Conservation (phyloP, 1,140 invertebrate species). For the Charaxes varanes region DNA sequence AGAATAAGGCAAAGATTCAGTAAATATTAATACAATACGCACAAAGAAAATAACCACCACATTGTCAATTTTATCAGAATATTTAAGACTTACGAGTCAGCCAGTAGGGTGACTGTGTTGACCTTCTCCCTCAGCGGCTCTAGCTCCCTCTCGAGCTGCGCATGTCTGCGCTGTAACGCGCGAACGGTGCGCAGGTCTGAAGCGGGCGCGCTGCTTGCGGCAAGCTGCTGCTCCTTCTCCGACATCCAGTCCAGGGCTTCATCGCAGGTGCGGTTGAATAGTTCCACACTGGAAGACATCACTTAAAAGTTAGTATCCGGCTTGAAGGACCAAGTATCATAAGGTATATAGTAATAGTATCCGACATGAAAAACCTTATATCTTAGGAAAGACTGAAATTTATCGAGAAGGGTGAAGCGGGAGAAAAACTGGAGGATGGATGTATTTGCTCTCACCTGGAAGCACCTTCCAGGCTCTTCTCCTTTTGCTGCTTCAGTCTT, state of each 20-base stretch:
- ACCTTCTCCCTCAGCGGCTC: conserved; percentile 94
- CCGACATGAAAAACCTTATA: too few species aligned
- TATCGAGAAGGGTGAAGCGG: too few species aligned
- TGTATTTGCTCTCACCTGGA: too few species aligned
- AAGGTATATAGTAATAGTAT: too few species aligned
- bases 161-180: conserved; percentile 90
- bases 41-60: too few species aligned
- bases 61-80: too few species aligned
- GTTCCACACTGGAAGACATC: conserved; percentile 85
- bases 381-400: too few species aligned
- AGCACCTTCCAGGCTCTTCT: conserved; percentile 92
- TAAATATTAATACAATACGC: too few species aligned
- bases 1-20: too few species aligned
- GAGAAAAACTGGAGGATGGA: too few species aligned
- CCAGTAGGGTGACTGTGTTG: conserved; percentile 85
- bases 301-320: too few species aligned
- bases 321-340: too few species aligned
- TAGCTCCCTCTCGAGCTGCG: conserved; percentile 92
- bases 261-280: conserved; percentile 95
- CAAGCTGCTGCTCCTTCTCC: conserved; percentile 91
- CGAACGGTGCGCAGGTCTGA: conserved; percentile 93
- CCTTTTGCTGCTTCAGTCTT: conserved; percentile 91
- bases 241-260: conserved; percentile 96
- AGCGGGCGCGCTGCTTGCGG: conserved; percentile 84
- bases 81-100: conserved; percentile 84